Conservation (phyloP, 2,888 invertebrate genomes). For the Drosophila paramelanica region DNA sequence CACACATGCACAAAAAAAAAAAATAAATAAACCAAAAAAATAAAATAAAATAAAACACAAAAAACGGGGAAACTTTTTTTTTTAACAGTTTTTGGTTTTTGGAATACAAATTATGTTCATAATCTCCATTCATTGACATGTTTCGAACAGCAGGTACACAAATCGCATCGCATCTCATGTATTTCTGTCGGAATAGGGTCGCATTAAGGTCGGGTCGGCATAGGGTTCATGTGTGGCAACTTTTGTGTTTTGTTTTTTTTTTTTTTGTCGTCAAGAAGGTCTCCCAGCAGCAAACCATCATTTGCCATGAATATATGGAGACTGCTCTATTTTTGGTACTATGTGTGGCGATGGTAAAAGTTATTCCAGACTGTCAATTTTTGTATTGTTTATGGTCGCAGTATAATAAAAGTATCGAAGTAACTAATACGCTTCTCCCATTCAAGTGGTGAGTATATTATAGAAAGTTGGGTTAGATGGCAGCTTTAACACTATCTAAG, state of each 20-base stretch:
- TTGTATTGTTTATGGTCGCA: slow-evolving; percentile 30
- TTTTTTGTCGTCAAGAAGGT: slow-evolving; percentile 22
- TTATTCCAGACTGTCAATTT: slow-evolving; percentile 27
- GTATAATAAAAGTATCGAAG: slow-evolving; percentile 7
- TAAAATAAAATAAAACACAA: slow-evolving; percentile 19
- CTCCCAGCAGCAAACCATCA: slow-evolving; percentile 60
- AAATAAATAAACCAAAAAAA: slow-evolving; percentile 12
- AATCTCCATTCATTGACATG: slow-evolving; percentile 80
- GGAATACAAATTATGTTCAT: slow-evolving; percentile 80
- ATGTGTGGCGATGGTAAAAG: slow-evolving; percentile 5
- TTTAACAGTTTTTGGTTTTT: slow-evolving; percentile 78
- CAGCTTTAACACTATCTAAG: too few species aligned
- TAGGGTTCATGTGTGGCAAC: slow-evolving; percentile 58
- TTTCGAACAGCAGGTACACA: slow-evolving; percentile 43
- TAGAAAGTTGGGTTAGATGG: background rate
- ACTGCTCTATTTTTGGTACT: slow-evolving; percentile 49
- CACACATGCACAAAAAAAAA: slow-evolving; percentile 17
- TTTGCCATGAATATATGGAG: slow-evolving; percentile 77
- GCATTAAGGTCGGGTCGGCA: slow-evolving; percentile 54
- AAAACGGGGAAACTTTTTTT: slow-evolving; percentile 63
- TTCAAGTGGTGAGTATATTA: background rate
- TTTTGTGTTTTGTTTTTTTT: slow-evolving; percentile 63
- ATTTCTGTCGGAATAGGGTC: slow-evolving; percentile 31
- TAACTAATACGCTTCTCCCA: background rate
- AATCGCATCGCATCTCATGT: slow-evolving; percentile 7